Base-by-base conservation (phyloP, 2,113 vertebrate species). In the Hemichromis elongatus region DNA sequence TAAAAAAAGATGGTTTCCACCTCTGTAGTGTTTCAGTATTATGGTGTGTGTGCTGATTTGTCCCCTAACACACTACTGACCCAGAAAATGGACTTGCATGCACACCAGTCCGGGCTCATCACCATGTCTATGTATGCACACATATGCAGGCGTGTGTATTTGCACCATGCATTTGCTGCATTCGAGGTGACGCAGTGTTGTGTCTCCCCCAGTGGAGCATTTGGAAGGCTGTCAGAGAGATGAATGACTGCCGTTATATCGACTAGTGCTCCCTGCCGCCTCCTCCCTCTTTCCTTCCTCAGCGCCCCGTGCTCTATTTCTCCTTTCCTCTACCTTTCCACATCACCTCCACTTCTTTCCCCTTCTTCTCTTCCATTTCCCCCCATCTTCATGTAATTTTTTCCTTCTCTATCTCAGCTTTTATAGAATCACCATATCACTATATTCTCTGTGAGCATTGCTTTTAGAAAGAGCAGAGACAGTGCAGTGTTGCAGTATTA, bases 171-270 rank as follows among this genome's bases (percentile, higher is more conserved):
- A 24, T 94, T 91, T 92, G 88, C 84, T 90, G 89, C 91, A 92
- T 90, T 92, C 2, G 70, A 54, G 87, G 90, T 95, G 92, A 94
- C 90, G 86, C 92, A 94, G 91, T 92, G 90, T 91, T 93, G 88
- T 93, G 93, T 94, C 88, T 93, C 93, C 90, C 92, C 93, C 90
- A 93, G 92, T 80, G 92, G 92, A 94, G 93, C 95, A 87, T 81
- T 92, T 92, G 91, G 92, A 92, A 88, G 92, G 85, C 95, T 96
- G 96, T 96, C 96, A 96, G 94, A 88, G 95, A 96, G 96, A 96
- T 95, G 94, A 95, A 96, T 96, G 96, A 95, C 92, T 92, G 92
- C 90, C 80, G 92, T 93, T 93, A 93, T 95, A 95, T 95, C 94
- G 94, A 95, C 95, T 95, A 86, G 92, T 93, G 85, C 89, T 91